Evolutionary conservation across 2,888 invertebrate genomes (phyloP), one percentile per base, ranked within the genome.

Genomic region (Amaurobius ferox): DNA sequence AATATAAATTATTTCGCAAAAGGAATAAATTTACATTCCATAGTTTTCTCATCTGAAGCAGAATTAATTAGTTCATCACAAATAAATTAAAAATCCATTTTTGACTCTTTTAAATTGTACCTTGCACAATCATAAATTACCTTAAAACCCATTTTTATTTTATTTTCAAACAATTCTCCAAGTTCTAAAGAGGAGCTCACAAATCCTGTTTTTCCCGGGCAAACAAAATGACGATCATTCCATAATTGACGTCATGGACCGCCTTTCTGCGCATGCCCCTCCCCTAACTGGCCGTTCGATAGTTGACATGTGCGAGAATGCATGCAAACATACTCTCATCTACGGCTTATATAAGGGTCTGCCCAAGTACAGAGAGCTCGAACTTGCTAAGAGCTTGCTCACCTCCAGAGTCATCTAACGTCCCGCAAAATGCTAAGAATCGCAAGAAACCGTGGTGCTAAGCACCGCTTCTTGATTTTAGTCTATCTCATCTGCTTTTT

Each of bases 161-260:
- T 35, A 35, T 7, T 35, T 35, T 35, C 9, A 16, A 16, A 44
- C 11, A 44, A 44, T 44, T 44, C 44, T 44, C 44, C 44, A 44
- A 44, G 11, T 44, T 44, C 44, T 16, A 16, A 44, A 16, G 2
- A 44, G 44, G 11, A 64, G 30, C 32, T 23, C 23, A 19, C 11
- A 39, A 48, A 48, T 78, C 61, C 78, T 30, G 44, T 71, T 79
- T 79, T 71, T 70, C 79, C 70, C 78, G 78, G 78, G 79, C 23
- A 78, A 78, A 78, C 35, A 61, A 2, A 6, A n/a, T 32, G 48
- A 66, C 48, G 48, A 48, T 35, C 30, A 35, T 16, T 28, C 29
- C 62, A 9, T 40, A 19, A 79, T 79, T 79, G 79, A 79, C 78
- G 70, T 79, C 78, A 62, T 39, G 1, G 48, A 5, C 9, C 6